A percentile compares a stretch with the other conserved stretches of the same genome.
Evolutionary conservation across 1,140 invertebrate species (phyloP).

Genomic region (Neodiprion lecontei): DNA sequence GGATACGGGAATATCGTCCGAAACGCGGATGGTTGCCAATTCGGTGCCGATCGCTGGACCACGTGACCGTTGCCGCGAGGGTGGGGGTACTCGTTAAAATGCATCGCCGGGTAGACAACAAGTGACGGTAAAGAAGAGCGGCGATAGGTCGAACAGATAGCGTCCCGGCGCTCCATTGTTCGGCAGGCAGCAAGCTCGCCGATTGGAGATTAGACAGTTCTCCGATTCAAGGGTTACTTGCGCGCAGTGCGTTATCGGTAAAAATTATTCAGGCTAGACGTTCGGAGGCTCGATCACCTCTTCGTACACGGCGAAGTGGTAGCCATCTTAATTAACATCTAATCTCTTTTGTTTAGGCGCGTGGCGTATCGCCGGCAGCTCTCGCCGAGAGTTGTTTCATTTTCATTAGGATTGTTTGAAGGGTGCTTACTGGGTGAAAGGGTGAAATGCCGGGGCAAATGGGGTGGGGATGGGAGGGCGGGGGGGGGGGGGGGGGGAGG

Average conservation of each 20-base stretch:
- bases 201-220: conserved; percentile 2
- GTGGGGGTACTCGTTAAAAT: not conserved
- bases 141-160: not conserved
- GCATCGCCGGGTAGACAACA: not conserved
- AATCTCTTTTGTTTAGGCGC: conserved; percentile 14
- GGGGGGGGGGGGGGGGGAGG: not conserved
- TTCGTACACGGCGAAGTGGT: too few relatives aligned
- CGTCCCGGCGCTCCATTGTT: not conserved
- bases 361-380: conserved; percentile 7
- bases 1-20: too few relatives aligned
- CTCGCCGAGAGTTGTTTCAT: not conserved
- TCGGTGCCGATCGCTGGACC: too few relatives aligned
- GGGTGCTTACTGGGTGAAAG: conserved; percentile 2
- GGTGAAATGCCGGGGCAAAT: not conserved
- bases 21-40: too few relatives aligned
- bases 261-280: not conserved
- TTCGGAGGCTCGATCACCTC: not conserved
- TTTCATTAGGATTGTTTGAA: conserved; percentile 16
- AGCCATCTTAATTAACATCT: conserved; percentile 17
- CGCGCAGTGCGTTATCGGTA: not conserved
- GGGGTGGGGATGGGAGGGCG: not conserved
- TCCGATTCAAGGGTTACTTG: not conserved
- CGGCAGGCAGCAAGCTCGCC: not conserved
- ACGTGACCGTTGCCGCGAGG: not conserved
- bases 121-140: not conserved